A percentile compares a stretch with the other conserved stretches of the same genome.
phyloP scores from a whole-genome alignment of 1,140 invertebrate species.

The Colletes latitarsis region DNA sequence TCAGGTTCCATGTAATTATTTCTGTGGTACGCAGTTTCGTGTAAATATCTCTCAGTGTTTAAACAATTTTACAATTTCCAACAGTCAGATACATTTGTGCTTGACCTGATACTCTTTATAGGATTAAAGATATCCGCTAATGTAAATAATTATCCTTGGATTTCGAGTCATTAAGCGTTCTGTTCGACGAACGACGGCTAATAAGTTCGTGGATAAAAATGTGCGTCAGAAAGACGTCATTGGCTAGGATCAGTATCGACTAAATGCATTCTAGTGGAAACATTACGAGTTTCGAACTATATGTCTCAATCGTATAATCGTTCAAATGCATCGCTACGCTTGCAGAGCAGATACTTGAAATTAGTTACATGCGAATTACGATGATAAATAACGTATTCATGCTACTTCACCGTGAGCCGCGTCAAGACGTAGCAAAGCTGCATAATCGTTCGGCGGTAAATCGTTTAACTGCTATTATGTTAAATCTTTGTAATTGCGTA shows the following conservation, averaged over 20 bases:
- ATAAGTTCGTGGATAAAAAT: neutral
- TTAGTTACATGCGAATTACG: slow-evolving; percentile 24
- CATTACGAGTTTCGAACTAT: neutral
- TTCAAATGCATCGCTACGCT: slow-evolving; percentile 5
- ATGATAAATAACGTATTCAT: slow-evolving; percentile 20
- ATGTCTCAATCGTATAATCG: neutral
- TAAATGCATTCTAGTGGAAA: slow-evolving; percentile 19
- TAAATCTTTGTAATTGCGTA: neutral
- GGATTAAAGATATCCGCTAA: too few relatives aligned
- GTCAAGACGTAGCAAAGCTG: slow-evolving; percentile 11
- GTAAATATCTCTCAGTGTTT: too few relatives aligned
- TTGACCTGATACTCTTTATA: too few relatives aligned
- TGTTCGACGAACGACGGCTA: neutral
- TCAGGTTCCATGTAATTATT: too few relatives aligned
- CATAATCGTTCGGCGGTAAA: neutral
- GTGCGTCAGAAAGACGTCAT: neutral
- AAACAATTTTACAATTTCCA: too few relatives aligned
- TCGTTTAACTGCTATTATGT: neutral
- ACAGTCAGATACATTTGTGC: too few relatives aligned
- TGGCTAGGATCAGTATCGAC: neutral
- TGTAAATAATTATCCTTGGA: too few relatives aligned
- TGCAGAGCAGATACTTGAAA: slow-evolving; percentile 6
- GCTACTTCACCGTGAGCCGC: slow-evolving; percentile 5
- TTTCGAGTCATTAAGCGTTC: neutral
- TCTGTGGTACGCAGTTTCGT: too few relatives aligned